These are phyloP conservation scores for Cephus spinipes DNA, from an alignment of 2,888 invertebrate species.

Conservation along the genomic window DNA sequence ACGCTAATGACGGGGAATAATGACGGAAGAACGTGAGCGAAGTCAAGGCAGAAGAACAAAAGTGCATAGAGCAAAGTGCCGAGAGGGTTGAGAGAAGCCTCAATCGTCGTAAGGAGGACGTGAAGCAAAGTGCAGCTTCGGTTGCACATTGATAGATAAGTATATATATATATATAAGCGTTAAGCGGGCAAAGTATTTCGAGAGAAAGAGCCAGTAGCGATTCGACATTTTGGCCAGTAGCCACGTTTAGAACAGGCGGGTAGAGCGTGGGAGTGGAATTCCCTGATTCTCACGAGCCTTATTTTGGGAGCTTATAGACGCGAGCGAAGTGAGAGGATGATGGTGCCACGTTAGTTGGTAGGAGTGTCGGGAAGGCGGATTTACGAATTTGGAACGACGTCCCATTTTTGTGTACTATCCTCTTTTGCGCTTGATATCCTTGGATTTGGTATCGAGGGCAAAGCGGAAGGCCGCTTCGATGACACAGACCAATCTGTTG, in stretches of 20 bases:
- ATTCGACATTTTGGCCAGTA: background rate
- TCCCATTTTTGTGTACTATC: background rate
- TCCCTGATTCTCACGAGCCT: conserved; percentile 50
- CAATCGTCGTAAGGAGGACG: background rate
- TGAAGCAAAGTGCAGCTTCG: background rate
- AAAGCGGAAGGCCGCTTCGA: background rate
- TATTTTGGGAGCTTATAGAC: conserved; percentile 38
- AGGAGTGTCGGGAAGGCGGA: background rate
- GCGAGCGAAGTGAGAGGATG: background rate
- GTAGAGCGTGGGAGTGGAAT: conserved; percentile 49
- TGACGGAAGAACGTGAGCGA: background rate
- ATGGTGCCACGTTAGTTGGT: background rate
- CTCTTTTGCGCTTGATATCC: background rate
- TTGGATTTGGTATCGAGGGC: background rate
- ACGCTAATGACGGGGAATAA: conserved; percentile 7
- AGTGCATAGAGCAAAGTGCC: background rate
- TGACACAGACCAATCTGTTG: background rate
- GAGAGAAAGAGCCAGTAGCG: conserved; percentile 1
- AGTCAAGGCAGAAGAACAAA: no score
- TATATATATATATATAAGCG: background rate
- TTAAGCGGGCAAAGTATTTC: background rate
- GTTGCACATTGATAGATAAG: background rate
- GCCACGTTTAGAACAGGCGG: background rate
- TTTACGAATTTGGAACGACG: conserved; percentile 1
- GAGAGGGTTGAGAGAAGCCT: background rate